Evolutionary conservation across 2,113 vertebrate genomes (phyloP).

Genomic region (Tonatia bakeri): DNA sequence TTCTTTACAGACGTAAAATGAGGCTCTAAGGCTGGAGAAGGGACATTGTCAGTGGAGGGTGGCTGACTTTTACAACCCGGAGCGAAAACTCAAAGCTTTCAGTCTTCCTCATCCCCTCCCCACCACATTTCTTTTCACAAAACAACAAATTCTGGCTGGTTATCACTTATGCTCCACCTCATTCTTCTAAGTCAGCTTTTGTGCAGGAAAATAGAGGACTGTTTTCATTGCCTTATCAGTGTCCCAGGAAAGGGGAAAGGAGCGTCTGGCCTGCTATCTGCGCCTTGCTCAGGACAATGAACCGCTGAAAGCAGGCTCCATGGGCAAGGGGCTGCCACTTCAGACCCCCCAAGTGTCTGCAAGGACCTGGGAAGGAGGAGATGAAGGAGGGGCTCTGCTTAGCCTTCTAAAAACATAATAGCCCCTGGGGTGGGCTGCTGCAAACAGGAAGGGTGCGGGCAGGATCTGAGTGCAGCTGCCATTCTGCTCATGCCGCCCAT

Average conservation of each 20-base stretch:
- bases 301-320: slow-evolving; percentile 74
- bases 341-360: slow-evolving; percentile 66
- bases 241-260: slow-evolving; percentile 80
- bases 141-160: slow-evolving; percentile 49
- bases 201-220: slow-evolving; percentile 75
- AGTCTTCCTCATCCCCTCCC: neutral
- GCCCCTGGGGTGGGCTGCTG: slow-evolving; percentile 79
- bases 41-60: neutral
- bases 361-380: slow-evolving; percentile 66
- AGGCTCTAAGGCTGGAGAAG: neutral
- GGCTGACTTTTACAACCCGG: neutral
- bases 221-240: slow-evolving; percentile 82
- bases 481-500: slow-evolving; percentile 82
- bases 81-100: neutral
- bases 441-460: slow-evolving; percentile 92
- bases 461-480: slow-evolving; percentile 86
- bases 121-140: slow-evolving; percentile 42
- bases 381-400: slow-evolving; percentile 73
- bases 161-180: slow-evolving; percentile 65
- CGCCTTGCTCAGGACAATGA: slow-evolving; percentile 79
- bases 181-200: slow-evolving; percentile 71
- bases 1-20: neutral
- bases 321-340: slow-evolving; percentile 47
- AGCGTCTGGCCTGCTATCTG: slow-evolving; percentile 82
- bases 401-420: slow-evolving; percentile 82